Conservation (phyloP, 2,888 invertebrate species). For the Nymphalis c-album region DNA sequence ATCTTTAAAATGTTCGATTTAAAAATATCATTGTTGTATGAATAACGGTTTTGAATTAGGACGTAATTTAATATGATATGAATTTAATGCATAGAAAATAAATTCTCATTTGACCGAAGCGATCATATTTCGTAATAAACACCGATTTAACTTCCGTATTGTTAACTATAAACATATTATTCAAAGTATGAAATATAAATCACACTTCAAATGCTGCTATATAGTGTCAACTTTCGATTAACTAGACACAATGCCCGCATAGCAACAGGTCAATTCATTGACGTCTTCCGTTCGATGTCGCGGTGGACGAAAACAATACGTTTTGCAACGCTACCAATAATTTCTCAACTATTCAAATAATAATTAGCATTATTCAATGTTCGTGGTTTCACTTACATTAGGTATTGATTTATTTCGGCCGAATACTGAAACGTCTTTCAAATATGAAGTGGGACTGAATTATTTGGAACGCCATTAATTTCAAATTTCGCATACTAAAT, state of each 20-base stretch:
- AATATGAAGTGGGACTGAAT: too few relatives aligned
- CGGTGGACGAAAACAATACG: neutral
- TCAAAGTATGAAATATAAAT: slow-evolving; percentile 4
- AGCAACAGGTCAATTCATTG: slow-evolving; percentile 17
- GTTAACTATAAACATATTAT: neutral
- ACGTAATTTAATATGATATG: too few relatives aligned
- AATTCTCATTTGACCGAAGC: neutral
- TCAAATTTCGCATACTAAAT: too few relatives aligned
- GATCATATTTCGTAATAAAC: slow-evolving; percentile 2
- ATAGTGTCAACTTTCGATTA: slow-evolving; percentile 25
- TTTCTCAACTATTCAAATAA: too few relatives aligned
- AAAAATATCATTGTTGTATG: too few relatives aligned
- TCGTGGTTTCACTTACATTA: too few relatives aligned
- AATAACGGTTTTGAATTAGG: too few relatives aligned
- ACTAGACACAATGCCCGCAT: slow-evolving; percentile 21
- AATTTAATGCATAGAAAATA: neutral
- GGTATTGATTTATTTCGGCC: too few relatives aligned
- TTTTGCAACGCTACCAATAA: neutral
- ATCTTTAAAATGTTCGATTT: too few relatives aligned
- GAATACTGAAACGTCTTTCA: too few relatives aligned
- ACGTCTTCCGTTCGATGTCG: slow-evolving; percentile 2
- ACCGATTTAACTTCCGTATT: slow-evolving; percentile 1
- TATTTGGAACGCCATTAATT: too few relatives aligned
- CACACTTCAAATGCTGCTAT: slow-evolving; percentile 6
- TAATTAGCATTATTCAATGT: too few relatives aligned